phyloP scores from a whole-genome alignment of 2,113 vertebrate genomes.

The Setophaga coronata region DNA sequence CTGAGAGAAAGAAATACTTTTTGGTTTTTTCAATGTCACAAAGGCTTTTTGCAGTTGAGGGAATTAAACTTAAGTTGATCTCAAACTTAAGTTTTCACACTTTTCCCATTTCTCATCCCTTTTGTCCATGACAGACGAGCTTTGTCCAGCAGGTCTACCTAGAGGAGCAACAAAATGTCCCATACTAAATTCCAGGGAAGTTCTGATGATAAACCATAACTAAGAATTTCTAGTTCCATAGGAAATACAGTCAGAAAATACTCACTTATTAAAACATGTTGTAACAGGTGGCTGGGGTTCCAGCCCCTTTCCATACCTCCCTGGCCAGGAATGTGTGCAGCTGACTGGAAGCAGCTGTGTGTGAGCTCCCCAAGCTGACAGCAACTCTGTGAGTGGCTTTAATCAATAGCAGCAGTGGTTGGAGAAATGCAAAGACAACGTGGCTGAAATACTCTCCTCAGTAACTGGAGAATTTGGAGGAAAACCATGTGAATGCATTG shows the following conservation, averaged over 20 bases:
- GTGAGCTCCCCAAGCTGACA: not conserved
- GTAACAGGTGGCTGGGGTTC: conserved; percentile 29
- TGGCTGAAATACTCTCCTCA: not conserved
- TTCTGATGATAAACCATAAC: not conserved
- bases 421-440: not conserved
- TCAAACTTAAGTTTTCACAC: not conserved
- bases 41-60: not conserved
- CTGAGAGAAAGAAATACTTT: not conserved
- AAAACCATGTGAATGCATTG: not conserved
- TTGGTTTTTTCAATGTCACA: rapidly evolving
- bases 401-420: not conserved
- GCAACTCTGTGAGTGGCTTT: not conserved
- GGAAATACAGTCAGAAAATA: not conserved
- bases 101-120: not conserved
- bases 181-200: not conserved
- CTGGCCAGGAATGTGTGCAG: conserved; percentile 7
- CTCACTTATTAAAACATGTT: not conserved
- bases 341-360: conserved; percentile 50
- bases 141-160: not conserved
- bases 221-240: not conserved
- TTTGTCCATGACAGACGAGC: rapidly evolving
- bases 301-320: not conserved
- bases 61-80: not conserved
- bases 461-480: not conserved
- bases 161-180: not conserved